Base-by-base conservation (phyloP, 2,888 invertebrate species). In the Euplagia quadripunctaria region DNA sequence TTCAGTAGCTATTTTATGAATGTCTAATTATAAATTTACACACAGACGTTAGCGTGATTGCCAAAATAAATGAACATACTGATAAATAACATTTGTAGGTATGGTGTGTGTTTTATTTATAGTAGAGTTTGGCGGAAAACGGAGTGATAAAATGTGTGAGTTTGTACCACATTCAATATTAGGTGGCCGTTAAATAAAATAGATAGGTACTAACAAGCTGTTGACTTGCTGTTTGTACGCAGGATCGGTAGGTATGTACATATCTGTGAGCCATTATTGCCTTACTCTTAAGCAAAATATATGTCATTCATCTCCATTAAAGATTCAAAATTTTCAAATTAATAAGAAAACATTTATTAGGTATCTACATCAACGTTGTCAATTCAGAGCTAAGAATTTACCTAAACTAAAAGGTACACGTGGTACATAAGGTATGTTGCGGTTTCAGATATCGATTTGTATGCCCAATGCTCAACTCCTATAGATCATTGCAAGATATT, bases 61-160 rank as follows among this genome's bases (percentile, higher is more conserved):
- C 31, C 61, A 31, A 61, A 31, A 61, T 61, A 61, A 61, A 61
- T 61, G 31, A 61, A 61, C 31, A 31, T 31, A 14, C 61, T 61
- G 31, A 31, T 31, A 61, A 61, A 61, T 61, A 14, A 31, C 61
- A 61, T 61, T 61, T 61, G 61, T 61, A 61, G 61, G 61, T 61
- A 31, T 12, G 31, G 61, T 61, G 31, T 14, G 14, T 61, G 61
- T 61, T 61, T 61, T 61, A 61, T 61, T 31, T 61, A 61, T 61
- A 61, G 61, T 7, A 14, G 58, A 58, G 31, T 61, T 58, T 31
- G 20, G 61, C 61, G 61, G 61, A 61, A 61, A 61, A 61, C 31
- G 31, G 31, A 31, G 11, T 31, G 61, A 61, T 61, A 61, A 61
- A 61, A 14, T 61, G 31, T 31, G 61, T 20, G 20, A 20, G 20